These are phyloP conservation scores for Drosophila kohkoa DNA, from an alignment of 1,140 invertebrate genomes.

Conservation along the genomic window DNA sequence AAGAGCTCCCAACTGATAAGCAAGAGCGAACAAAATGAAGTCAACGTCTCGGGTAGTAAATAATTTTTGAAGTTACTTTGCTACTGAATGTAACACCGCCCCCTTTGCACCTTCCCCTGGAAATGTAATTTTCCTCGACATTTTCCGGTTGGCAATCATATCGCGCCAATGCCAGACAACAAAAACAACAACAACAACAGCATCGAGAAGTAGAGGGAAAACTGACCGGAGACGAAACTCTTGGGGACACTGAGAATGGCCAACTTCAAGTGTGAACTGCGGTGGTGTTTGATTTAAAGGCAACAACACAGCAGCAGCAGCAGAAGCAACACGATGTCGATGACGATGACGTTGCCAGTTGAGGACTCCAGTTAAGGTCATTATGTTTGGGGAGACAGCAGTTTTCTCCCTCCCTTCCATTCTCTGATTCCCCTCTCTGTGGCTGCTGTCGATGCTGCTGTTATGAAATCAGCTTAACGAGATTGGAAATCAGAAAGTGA, in stretches of 20 bases:
- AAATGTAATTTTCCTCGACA: constrained; percentile 81
- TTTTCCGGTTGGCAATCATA: constrained; percentile 82
- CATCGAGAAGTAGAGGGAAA: constrained; percentile 14
- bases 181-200: constrained; percentile 9
- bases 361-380: constrained; percentile 44
- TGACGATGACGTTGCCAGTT: constrained; percentile 33
- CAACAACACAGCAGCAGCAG: constrained; percentile 37
- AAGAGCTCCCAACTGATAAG: constrained; percentile 71
- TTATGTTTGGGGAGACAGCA: constrained; percentile 18
- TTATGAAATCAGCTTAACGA: constrained; percentile 82
- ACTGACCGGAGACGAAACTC: constrained; percentile 44
- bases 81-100: constrained; percentile 14
- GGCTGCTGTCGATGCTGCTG: constrained; percentile 56
- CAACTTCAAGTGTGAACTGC: constrained; percentile 73
- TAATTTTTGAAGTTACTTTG: constrained; percentile 70
- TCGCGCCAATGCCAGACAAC: constrained; percentile 71
- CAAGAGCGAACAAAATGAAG: constrained; percentile 72
- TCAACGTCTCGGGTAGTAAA: constrained; percentile 78
- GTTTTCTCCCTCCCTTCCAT: constrained; percentile 6
- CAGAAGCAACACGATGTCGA: neutral
- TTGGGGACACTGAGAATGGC: constrained; percentile 43
- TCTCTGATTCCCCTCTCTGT: neutral
- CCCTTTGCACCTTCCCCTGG: constrained; percentile 42
- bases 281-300: constrained; percentile 77
- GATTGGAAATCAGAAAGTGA: constrained; percentile 76